Evolutionary conservation across 2,888 invertebrate species (phyloP).

Genomic region (Sphaeridia pumilis): DNA sequence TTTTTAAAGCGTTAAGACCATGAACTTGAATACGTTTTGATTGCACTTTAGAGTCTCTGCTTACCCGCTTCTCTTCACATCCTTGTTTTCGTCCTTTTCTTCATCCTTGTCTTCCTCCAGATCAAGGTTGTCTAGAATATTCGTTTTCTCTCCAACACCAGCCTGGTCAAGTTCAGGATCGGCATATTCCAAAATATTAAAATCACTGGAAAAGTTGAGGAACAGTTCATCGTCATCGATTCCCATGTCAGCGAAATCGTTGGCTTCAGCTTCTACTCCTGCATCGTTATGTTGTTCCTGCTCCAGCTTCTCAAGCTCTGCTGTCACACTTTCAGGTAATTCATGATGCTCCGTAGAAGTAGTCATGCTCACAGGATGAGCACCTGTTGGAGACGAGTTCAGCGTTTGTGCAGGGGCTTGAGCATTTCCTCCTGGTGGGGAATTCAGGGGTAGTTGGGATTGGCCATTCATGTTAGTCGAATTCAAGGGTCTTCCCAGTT

Average conservation of each 20-base stretch:
- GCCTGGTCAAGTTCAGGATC: slow-evolving; percentile 81
- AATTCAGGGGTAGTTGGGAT: slow-evolving; percentile 1
- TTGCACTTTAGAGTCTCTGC: too few species aligned
- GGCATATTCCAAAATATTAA: slow-evolving; percentile 89
- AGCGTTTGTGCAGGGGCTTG: slow-evolving; percentile 4
- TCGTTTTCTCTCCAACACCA: slow-evolving; percentile 64
- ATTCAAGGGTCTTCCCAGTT: slow-evolving; percentile 28
- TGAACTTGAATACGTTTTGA: slow-evolving; percentile 2
- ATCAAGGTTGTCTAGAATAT: slow-evolving; percentile 74
- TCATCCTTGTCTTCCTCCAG: slow-evolving; percentile 63
- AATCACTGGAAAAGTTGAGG: slow-evolving; percentile 76
- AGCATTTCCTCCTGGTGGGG: slow-evolving; percentile 8
- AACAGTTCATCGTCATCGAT: slow-evolving; percentile 72
- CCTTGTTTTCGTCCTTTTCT: slow-evolving; percentile 46
- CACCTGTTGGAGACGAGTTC: neutral
- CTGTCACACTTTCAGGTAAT: slow-evolving; percentile 55
- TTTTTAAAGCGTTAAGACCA: neutral
- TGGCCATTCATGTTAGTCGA: slow-evolving; percentile 8
- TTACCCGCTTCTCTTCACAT: slow-evolving; percentile 36
- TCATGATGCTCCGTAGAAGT: slow-evolving; percentile 39
- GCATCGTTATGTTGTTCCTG: slow-evolving; percentile 49
- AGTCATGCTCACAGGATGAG: slow-evolving; percentile 2
- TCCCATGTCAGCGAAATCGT: slow-evolving; percentile 67
- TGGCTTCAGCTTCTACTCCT: slow-evolving; percentile 51
- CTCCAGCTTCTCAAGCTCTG: slow-evolving; percentile 56